These are phyloP conservation scores for Petromus typicus DNA, from an alignment of 2,113 vertebrate species.

Conservation along the genomic window DNA sequence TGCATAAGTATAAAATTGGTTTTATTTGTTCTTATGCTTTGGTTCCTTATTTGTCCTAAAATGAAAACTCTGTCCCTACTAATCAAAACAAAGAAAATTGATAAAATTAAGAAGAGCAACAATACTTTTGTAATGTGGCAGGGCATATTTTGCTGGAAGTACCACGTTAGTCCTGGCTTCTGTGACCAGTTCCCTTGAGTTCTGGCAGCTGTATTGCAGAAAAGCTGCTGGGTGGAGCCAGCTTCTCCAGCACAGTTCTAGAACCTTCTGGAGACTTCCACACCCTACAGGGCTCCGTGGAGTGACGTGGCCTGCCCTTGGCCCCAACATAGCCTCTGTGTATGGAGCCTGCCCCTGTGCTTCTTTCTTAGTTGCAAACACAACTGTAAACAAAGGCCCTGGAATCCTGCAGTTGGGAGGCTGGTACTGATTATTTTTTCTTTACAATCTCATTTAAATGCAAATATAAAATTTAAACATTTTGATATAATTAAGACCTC, in stretches of 20 bases:
- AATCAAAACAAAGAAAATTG: background rate
- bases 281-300: rapidly evolving
- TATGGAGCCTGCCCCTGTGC: background rate
- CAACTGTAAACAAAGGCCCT: background rate
- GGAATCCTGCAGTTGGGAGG: background rate
- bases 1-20: background rate
- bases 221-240: background rate
- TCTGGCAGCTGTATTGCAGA: rapidly evolving
- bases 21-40: background rate
- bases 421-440: background rate
- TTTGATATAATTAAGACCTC: background rate
- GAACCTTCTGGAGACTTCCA: background rate
- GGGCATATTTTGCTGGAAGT: background rate
- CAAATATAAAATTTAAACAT: background rate
- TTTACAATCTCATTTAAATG: background rate
- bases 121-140: background rate
- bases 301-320: background rate
- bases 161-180: background rate
- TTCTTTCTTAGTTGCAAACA: rapidly evolving
- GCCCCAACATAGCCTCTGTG: rapidly evolving
- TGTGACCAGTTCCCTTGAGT: rapidly evolving
- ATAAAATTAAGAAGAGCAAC: background rate
- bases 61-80: background rate
- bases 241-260: background rate
- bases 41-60: background rate